Evolutionary conservation across 2,113 vertebrate species (phyloP).

Genomic region (Tragelaphus strepsiceros): DNA sequence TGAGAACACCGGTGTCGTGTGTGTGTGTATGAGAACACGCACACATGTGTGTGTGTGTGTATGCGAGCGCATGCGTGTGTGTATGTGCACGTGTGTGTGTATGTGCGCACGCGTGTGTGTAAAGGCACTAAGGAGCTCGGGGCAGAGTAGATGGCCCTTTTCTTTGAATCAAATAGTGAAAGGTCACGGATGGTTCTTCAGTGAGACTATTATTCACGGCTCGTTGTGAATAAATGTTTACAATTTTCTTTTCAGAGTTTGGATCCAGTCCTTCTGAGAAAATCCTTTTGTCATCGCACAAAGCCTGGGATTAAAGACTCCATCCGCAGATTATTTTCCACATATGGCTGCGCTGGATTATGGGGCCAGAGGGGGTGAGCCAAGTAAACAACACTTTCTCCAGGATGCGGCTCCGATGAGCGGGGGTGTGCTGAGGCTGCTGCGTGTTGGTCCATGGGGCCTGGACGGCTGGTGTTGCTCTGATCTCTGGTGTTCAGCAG

Average conservation of each 20-base stretch:
- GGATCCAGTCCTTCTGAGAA: not conserved
- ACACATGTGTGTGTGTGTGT: too few species aligned
- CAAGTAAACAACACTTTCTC: not conserved
- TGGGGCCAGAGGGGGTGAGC: not conserved
- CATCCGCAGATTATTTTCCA: not conserved
- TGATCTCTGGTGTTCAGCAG: not conserved
- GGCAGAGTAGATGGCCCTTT: not conserved
- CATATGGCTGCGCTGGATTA: not conserved
- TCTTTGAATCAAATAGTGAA: not conserved
- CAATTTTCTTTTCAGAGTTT: not conserved
- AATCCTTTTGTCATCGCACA: not conserved
- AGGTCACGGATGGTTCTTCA: not conserved
- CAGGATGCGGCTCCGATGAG: fast-evolving
- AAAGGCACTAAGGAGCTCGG: not conserved
- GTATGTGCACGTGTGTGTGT: fast-evolving
- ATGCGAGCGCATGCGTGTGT: too few species aligned
- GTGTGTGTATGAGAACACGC: not conserved
- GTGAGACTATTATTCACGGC: not conserved
- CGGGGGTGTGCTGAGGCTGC: fast-evolving
- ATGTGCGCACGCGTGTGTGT: fast-evolving
- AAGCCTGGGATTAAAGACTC: not conserved
- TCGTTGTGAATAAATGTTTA: not conserved
- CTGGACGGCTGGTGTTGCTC: not conserved
- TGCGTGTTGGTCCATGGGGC: too few species aligned
- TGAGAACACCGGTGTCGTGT: not conserved